Evolutionary conservation across 2,888 invertebrate species (phyloP).

Genomic region (Penaeus monodon): DNA sequence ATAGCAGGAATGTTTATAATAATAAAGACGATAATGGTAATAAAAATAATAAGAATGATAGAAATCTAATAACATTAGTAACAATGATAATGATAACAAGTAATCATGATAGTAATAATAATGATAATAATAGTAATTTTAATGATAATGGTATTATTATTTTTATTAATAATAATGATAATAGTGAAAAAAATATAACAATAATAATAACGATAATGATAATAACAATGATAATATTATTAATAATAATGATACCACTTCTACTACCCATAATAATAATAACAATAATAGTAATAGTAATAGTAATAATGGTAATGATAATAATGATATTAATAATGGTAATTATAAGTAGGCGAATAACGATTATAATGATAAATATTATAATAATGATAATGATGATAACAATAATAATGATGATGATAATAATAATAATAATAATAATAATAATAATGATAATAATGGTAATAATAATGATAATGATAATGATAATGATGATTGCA

Average conservation of each 20-base stretch:
- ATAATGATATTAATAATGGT: background rate
- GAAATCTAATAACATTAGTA: background rate
- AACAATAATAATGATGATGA: background rate
- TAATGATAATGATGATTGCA: background rate
- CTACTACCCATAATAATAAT: background rate
- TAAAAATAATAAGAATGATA: background rate
- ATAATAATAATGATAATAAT: conserved; percentile 1
- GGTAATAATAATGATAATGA: background rate
- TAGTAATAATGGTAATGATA: background rate
- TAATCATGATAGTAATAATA: conserved; percentile 9
- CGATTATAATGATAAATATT: background rate
- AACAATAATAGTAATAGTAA: background rate
- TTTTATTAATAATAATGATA: background rate
- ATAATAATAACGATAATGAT: background rate
- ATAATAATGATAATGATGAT: conserved; percentile 9
- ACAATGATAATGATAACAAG: background rate
- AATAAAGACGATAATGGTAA: background rate
- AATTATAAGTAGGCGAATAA: background rate
- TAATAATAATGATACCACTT: conserved; percentile 8
- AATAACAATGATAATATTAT: background rate
- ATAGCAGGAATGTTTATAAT: background rate
- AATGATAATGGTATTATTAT: background rate
- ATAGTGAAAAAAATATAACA: background rate
- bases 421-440: conserved; percentile 5
- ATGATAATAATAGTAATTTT: background rate